These are phyloP conservation scores for Molossus alvarezi DNA, from an alignment of 2,797 vertebrate species.

Conservation along the genomic window DNA sequence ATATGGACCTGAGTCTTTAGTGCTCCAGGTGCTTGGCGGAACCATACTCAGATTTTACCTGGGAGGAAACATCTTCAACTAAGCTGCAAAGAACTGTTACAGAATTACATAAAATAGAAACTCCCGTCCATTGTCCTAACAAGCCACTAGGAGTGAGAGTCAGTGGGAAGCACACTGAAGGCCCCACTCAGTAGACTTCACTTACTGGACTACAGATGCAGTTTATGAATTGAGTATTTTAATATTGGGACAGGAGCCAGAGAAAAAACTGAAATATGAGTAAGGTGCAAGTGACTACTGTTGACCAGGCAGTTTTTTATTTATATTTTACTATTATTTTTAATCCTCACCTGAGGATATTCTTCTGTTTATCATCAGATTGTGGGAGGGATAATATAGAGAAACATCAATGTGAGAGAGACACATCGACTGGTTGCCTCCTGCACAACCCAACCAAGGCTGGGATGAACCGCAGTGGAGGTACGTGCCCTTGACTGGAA, in stretches of 20 bases:
- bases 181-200: not conserved
- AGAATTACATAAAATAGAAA: not conserved
- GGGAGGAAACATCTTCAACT: not conserved
- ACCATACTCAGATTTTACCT: not conserved
- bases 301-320: conserved; percentile 45
- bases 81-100: not conserved
- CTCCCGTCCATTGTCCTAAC: not conserved
- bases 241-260: not conserved
- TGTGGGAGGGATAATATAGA: too few relatives aligned
- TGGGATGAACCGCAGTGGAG: too few relatives aligned
- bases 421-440: too few relatives aligned
- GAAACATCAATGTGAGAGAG: too few relatives aligned
- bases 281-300: not conserved
- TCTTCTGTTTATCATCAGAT: too few relatives aligned
- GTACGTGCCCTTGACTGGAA: too few relatives aligned
- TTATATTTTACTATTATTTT: too few relatives aligned
- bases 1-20: not conserved
- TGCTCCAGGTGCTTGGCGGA: not conserved
- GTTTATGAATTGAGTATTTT: not conserved
- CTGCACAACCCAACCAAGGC: too few relatives aligned
- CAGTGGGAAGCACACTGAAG: not conserved
- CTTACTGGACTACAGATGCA: not conserved
- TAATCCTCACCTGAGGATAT: too few relatives aligned
- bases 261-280: not conserved
- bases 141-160: not conserved